phyloP scores from a whole-genome alignment of 1,140 invertebrate genomes.

The Uloborus diversus region DNA sequence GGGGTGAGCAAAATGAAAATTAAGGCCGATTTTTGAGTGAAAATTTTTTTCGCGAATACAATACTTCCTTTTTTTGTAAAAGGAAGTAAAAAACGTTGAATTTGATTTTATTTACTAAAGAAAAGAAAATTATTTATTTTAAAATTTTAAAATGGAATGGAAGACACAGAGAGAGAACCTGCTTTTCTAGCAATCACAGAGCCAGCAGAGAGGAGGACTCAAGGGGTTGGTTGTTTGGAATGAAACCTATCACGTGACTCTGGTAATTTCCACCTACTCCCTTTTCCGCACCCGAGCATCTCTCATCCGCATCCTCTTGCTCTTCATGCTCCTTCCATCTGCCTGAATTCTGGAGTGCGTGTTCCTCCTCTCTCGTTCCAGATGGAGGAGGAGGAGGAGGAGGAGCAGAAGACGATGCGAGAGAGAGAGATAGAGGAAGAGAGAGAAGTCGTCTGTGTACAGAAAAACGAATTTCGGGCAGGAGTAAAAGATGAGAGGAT shows the following conservation, averaged over 20 bases:
- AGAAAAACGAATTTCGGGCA: conserved; percentile 32
- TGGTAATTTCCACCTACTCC: not conserved
- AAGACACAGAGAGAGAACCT: too few species aligned
- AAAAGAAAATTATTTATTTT: too few species aligned
- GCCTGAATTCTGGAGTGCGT: conserved; percentile 26
- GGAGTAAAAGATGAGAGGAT: not conserved
- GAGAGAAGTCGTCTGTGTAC: conserved; percentile 5
- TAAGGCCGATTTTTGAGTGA: too few species aligned
- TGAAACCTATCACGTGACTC: conserved; percentile 25
- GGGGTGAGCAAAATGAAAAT: too few species aligned
- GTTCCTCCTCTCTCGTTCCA: not conserved
- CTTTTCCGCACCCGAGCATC: not conserved
- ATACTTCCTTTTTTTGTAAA: too few species aligned
- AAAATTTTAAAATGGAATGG: too few species aligned
- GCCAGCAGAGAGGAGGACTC: too few species aligned
- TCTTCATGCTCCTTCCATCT: conserved; percentile 26
- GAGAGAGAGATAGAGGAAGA: not conserved
- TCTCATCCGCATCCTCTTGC: not conserved
- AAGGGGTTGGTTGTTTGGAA: too few species aligned
- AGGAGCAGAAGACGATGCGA: not conserved
- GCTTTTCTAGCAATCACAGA: too few species aligned
- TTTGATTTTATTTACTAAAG: too few species aligned
- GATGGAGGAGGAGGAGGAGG: not conserved
- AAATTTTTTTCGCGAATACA: too few species aligned
- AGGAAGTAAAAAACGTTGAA: too few species aligned